Evolutionary conservation across 2,113 vertebrate genomes (phyloP).

Genomic region (Gallinago media): DNA sequence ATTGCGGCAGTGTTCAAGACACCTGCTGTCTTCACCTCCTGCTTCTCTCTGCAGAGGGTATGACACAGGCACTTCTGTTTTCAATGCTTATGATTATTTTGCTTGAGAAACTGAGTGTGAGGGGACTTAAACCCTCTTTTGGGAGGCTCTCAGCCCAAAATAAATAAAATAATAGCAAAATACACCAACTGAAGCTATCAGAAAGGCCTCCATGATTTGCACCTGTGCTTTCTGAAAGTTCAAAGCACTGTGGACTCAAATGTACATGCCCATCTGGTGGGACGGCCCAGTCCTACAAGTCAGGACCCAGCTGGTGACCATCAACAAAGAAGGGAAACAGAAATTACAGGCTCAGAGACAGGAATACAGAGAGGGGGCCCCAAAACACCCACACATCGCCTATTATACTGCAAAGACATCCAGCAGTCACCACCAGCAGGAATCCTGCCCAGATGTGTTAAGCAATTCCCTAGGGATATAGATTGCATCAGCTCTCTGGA

Average conservation of each 20-base stretch:
- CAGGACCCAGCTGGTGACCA: neutral
- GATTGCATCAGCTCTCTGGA: conserved; percentile 20
- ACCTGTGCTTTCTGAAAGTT: neutral
- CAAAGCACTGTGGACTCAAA: neutral
- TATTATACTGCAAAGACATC: neutral
- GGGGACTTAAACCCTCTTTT: neutral
- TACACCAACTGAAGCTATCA: neutral
- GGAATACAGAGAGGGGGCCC: neutral
- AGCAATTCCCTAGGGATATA: conserved; percentile 13
- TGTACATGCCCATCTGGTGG: neutral
- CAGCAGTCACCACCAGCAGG: neutral
- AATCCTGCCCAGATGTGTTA: conserved; percentile 12
- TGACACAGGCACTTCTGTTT: neutral
- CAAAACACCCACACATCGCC: neutral
- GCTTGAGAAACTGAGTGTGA: neutral
- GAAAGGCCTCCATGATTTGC: neutral
- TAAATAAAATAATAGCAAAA: neutral
- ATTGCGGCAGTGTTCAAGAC: neutral
- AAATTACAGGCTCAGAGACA: neutral
- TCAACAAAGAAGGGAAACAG: neutral
- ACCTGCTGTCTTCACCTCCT: neutral
- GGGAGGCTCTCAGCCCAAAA: neutral
- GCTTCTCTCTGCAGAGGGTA: neutral
- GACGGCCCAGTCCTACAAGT: neutral
- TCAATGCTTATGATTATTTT: neutral